Conservation (phyloP, 37 sponge, comb jelly and placozoan species). For the Hormiphora californensis region DNA sequence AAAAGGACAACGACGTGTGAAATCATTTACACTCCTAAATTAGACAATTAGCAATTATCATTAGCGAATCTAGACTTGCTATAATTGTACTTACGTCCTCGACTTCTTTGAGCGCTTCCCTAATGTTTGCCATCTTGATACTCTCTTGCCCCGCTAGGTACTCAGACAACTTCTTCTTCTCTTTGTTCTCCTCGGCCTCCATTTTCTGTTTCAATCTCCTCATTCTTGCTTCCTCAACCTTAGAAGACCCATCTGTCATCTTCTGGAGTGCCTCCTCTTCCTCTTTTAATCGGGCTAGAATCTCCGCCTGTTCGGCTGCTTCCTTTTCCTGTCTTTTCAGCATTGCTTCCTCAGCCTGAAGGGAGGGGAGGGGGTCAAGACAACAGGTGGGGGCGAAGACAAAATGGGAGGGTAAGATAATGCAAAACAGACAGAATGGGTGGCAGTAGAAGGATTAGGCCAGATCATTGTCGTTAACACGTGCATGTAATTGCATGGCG, state of each 20-base stretch:
- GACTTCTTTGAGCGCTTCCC: slow-evolving; percentile 29
- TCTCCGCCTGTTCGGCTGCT: neutral
- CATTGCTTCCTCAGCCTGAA: slow-evolving; percentile 44
- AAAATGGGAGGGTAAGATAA: too few relatives aligned
- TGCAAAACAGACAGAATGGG: too few relatives aligned
- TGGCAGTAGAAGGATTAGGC: too few relatives aligned
- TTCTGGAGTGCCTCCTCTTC: neutral
- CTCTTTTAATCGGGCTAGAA: neutral
- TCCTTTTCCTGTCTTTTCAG: slow-evolving; percentile 22
- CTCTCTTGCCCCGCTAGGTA: neutral
- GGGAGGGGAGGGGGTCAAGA: too few relatives aligned
- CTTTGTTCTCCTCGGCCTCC: neutral
- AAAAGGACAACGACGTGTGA: neutral
- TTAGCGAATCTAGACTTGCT: neutral
- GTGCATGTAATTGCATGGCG: too few relatives aligned
- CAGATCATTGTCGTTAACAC: too few relatives aligned
- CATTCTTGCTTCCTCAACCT: neutral
- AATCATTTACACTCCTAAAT: neutral
- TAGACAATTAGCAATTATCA: neutral
- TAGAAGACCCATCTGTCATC: neutral
- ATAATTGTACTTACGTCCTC: slow-evolving; percentile 12
- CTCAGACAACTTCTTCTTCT: slow-evolving; percentile 28
- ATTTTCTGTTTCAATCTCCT: neutral
- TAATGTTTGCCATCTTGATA: slow-evolving; percentile 41
- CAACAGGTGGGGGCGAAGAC: too few relatives aligned